These are phyloP conservation scores for Bradypodion pumilum DNA, from an alignment of 2,797 vertebrate species.

Conservation along the genomic window DNA sequence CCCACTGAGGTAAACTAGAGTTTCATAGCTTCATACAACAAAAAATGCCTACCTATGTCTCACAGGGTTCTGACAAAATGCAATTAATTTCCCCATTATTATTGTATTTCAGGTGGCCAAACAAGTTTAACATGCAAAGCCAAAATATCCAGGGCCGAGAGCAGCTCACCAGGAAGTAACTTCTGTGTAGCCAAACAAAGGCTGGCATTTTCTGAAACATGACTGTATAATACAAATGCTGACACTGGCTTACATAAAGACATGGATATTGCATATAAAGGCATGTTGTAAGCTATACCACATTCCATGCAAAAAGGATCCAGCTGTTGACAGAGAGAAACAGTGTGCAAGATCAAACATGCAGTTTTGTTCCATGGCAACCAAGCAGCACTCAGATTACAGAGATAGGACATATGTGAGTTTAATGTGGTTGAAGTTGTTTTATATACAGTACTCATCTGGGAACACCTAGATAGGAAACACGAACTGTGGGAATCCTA, in stretches of 20 bases:
- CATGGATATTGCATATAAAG: too few relatives aligned
- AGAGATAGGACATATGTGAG: background rate
- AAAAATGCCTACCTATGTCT: background rate
- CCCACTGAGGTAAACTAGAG: background rate
- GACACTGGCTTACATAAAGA: background rate
- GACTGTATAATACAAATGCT: slow-evolving; percentile 2
- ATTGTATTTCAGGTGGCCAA: background rate
- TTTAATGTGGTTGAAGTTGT: slow-evolving; percentile 25
- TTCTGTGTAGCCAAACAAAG: slow-evolving; percentile 19
- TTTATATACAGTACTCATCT: background rate
- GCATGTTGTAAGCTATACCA: background rate
- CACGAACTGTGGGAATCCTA: slow-evolving; percentile 7
- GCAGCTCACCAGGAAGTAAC: slow-evolving; percentile 2
- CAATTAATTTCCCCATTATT: background rate
- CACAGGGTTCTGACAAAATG: background rate
- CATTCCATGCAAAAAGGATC: slow-evolving; percentile 24
- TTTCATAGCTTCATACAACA: background rate
- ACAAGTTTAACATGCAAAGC: slow-evolving; percentile 19
- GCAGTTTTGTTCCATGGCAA: accelerated
- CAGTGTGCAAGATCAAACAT: background rate
- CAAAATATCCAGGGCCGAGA: slow-evolving; percentile 17
- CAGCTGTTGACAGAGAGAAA: background rate
- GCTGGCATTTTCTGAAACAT: background rate
- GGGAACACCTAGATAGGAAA: slow-evolving; percentile 20
- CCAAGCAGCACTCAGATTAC: slow-evolving; percentile 3